A percentile compares a stretch with the other conserved stretches of the same genome.
Evolutionary conservation across 2,888 invertebrate genomes (phyloP).

Genomic region (Shargacucullia verbasci): DNA sequence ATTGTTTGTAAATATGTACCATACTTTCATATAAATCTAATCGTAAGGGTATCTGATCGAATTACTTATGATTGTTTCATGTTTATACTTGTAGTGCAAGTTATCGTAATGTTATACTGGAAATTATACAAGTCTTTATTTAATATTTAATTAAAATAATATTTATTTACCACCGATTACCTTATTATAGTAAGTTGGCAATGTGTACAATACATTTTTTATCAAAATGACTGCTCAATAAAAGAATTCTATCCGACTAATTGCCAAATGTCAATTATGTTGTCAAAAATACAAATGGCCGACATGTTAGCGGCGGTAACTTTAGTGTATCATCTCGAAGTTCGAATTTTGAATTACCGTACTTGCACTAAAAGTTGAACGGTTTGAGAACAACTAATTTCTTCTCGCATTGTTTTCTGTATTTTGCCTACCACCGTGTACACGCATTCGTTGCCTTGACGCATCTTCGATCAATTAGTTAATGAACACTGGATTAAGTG

Average conservation of each 20-base stretch:
- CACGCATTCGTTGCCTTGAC: conserved; percentile 66
- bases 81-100: conserved; percentile 63
- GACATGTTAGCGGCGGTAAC: conserved; percentile 22
- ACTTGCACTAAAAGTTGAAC: conserved; percentile 58
- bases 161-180: conserved; percentile 60
- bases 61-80: conserved; percentile 71
- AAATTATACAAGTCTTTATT: conserved; percentile 50
- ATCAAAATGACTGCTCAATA: conserved; percentile 43
- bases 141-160: conserved; percentile 53
- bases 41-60: conserved; percentile 76
- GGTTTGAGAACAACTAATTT: conserved; percentile 55
- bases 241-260: conserved; percentile 12
- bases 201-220: conserved; percentile 46
- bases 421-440: conserved; percentile 54
- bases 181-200: conserved; percentile 56
- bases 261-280: conserved; percentile 31
- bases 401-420: conserved; percentile 58
- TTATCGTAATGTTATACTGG: conserved; percentile 50
- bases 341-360: conserved; percentile 49
- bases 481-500: conserved; percentile 82
- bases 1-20: conserved; percentile 89
- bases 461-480: conserved; percentile 83
- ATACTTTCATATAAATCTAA: conserved; percentile 83
- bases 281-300: conserved; percentile 24
- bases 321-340: conserved; percentile 30